These are phyloP conservation scores for Pseudanteris insignis DNA, from an alignment of 2,888 invertebrate genomes.

Conservation along the genomic window DNA sequence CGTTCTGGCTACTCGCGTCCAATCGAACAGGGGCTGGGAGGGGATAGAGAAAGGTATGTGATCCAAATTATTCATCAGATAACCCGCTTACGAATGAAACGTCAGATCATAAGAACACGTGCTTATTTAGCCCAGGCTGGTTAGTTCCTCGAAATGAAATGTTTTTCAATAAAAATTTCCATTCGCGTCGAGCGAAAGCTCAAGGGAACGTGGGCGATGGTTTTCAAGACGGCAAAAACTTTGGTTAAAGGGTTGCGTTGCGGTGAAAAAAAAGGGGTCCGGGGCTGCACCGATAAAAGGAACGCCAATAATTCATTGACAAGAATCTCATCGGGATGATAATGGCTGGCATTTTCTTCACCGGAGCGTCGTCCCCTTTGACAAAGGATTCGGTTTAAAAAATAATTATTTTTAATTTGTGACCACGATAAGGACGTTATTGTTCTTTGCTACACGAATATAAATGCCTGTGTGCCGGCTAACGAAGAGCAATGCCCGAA, in stretches of 20 bases:
- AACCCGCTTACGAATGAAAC: too few relatives aligned
- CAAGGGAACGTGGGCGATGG: constrained; percentile 47
- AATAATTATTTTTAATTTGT: constrained; percentile 67
- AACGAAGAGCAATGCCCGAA: constrained; percentile 47
- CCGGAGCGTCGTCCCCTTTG: constrained; percentile 52
- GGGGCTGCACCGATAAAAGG: constrained; percentile 59
- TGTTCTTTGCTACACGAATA: constrained; percentile 50
- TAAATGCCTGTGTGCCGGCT: constrained; percentile 48
- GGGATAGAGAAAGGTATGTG: too few relatives aligned
- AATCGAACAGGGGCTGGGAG: too few relatives aligned
- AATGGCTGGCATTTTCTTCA: constrained; percentile 60
- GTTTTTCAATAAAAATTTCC: constrained; percentile 54
- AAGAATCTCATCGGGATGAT: constrained; percentile 64
- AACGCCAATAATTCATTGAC: constrained; percentile 66
- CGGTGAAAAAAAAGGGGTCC: constrained; percentile 55
- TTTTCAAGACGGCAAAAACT: constrained; percentile 53
- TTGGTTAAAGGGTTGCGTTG: constrained; percentile 60
- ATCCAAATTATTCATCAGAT: too few relatives aligned
- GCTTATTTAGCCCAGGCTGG: too few relatives aligned
- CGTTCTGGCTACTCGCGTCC: too few relatives aligned
- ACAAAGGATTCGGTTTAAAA: constrained; percentile 64
- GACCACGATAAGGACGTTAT: constrained; percentile 61
- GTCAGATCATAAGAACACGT: too few relatives aligned
- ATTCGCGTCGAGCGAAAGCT: constrained; percentile 55
- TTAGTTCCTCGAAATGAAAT: constrained; percentile 29